Percentiles rank a stretch among this genome's conserved stretches.
Evolutionary conservation across 2,888 invertebrate genomes (phyloP).

Genomic region (Aromia moschata): DNA sequence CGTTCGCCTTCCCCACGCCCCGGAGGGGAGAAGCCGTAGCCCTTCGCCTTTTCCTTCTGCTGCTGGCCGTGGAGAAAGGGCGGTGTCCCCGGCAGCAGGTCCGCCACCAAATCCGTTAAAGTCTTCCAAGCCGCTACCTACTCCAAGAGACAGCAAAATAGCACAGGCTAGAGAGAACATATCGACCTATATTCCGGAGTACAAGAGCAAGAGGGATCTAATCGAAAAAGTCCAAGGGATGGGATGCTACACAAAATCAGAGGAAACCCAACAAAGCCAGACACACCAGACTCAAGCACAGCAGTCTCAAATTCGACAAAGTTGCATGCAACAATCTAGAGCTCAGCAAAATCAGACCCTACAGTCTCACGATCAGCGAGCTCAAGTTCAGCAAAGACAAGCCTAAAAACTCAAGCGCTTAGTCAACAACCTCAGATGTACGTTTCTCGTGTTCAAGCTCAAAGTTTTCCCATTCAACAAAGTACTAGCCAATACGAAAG

Average conservation of each 20-base stretch:
- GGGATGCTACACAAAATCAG: constrained; percentile 26
- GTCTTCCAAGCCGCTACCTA: constrained; percentile 51
- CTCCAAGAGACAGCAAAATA: constrained; percentile 46
- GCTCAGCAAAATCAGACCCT: neutral
- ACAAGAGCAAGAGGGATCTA: constrained; percentile 47
- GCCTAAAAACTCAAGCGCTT: neutral
- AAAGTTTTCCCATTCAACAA: constrained; percentile 31
- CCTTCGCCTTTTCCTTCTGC: constrained; percentile 52
- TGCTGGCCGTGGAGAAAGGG: constrained; percentile 59
- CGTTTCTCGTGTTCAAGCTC: constrained; percentile 37
- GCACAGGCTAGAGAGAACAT: constrained; percentile 55
- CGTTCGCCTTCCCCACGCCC: constrained; percentile 73
- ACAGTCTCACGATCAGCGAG: neutral
- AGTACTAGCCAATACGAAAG: neutral
- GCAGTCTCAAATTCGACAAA: constrained; percentile 13
- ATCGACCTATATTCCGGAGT: constrained; percentile 54
- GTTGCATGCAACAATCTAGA: neutral
- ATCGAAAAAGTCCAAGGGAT: constrained; percentile 47
- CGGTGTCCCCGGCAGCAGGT: constrained; percentile 76
- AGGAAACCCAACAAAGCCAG: constrained; percentile 17
- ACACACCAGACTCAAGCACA: constrained; percentile 8
- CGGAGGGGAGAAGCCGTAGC: constrained; percentile 54
- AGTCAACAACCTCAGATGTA: constrained; percentile 37
- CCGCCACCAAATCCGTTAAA: constrained; percentile 75
- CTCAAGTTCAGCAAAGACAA: neutral